These are phyloP conservation scores for Diadegma fenestrale DNA, from an alignment of 2,888 invertebrate species.

Conservation along the genomic window DNA sequence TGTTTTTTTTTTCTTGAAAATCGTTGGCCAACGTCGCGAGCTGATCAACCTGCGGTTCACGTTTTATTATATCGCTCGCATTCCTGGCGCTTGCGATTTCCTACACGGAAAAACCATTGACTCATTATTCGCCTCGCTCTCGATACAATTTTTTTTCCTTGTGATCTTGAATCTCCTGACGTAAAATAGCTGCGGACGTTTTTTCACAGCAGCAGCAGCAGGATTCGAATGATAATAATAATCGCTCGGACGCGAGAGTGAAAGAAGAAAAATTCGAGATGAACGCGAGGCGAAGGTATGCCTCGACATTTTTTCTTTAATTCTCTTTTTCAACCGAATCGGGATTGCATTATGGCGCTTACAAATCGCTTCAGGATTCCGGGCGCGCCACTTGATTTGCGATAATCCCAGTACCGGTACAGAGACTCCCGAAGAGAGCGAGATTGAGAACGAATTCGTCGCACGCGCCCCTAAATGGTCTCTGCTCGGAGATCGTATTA, in stretches of 20 bases:
- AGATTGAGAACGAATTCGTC: slow-evolving; percentile 79
- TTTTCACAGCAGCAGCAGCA: background rate
- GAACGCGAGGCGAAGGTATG: background rate
- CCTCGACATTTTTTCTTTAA: slow-evolving; percentile 55
- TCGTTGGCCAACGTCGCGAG: slow-evolving; percentile 71
- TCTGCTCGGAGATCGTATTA: slow-evolving; percentile 58
- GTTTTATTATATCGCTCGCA: slow-evolving; percentile 73
- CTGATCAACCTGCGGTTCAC: slow-evolving; percentile 72
- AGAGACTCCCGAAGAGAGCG: slow-evolving; percentile 60
- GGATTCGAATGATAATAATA: background rate
- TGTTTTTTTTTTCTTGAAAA: slow-evolving; percentile 75
- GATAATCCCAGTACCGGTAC: slow-evolving; percentile 77
- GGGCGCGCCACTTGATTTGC: slow-evolving; percentile 81
- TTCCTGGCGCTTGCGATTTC: slow-evolving; percentile 69
- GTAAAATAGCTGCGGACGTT: background rate
- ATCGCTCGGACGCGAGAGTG: background rate
- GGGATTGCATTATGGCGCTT: slow-evolving; percentile 77
- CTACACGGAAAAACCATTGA: slow-evolving; percentile 56
- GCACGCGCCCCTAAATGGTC: slow-evolving; percentile 82
- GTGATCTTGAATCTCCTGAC: slow-evolving; percentile 24
- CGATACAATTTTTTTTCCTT: slow-evolving; percentile 20
- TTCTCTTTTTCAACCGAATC: slow-evolving; percentile 67
- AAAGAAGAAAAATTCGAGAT: background rate
- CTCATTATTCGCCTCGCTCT: slow-evolving; percentile 48
- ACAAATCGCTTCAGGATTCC: slow-evolving; percentile 83